Percentiles rank a stretch among this genome's conserved stretches.
Evolutionary conservation across 2,113 vertebrate genomes (phyloP).

Genomic region (Rhipidura dahli): DNA sequence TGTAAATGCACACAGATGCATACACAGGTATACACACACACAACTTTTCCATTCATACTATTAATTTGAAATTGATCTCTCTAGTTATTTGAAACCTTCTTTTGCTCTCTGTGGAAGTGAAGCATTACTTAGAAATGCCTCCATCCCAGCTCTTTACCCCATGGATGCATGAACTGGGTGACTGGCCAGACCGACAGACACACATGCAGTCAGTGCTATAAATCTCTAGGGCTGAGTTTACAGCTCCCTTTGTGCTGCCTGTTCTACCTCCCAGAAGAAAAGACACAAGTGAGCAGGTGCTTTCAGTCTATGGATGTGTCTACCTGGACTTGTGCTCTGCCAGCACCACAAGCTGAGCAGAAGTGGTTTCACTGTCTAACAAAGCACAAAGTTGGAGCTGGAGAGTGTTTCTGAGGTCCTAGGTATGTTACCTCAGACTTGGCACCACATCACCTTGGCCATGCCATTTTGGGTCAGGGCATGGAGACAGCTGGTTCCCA

Average conservation of each 20-base stretch:
- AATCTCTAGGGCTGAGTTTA: not conserved
- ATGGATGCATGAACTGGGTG: fast-evolving
- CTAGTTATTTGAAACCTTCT: not conserved
- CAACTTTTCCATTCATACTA: not conserved
- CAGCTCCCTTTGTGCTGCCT: not conserved
- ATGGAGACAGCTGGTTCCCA: not conserved
- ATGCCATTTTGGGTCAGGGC: not conserved
- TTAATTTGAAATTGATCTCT: not conserved
- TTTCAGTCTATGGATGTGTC: not conserved
- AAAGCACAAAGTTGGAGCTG: not conserved
- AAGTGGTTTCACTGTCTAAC: fast-evolving
- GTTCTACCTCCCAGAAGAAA: not conserved
- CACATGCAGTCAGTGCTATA: not conserved
- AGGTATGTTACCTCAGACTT: not conserved
- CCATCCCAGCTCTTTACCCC: not conserved
- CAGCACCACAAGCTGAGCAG: not conserved
- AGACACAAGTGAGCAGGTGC: fast-evolving
- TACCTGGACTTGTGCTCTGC: not conserved
- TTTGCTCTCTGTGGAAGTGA: not conserved
- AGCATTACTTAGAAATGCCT: not conserved
- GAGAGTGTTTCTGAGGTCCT: not conserved
- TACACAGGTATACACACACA: not conserved
- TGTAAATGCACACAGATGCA: not conserved
- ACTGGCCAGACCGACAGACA: not conserved
- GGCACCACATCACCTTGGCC: not conserved